A percentile compares a stretch with the other conserved stretches of the same genome.
phyloP scores from a whole-genome alignment of 1,140 invertebrate genomes.

The Pseudomyrmex dendroicus region DNA sequence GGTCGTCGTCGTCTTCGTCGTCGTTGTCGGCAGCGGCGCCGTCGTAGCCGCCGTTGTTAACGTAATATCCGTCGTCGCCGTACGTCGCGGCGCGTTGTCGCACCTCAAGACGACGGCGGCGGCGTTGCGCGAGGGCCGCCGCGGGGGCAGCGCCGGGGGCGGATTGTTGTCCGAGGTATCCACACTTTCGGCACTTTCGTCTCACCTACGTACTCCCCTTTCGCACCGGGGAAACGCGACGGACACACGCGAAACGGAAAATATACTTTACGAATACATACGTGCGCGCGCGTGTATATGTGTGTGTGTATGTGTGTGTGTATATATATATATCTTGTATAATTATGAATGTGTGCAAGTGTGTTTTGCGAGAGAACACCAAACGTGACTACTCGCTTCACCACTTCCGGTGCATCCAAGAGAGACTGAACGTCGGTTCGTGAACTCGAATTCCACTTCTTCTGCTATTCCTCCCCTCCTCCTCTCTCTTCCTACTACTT shows the following conservation, averaged over 20 bases:
- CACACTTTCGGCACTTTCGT: conserved; percentile 73
- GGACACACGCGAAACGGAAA: background rate
- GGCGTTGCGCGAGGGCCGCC: conserved; percentile 82
- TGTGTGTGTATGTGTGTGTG: background rate
- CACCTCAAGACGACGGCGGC: conserved; percentile 70
- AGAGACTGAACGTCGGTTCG: conserved; percentile 56
- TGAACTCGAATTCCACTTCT: conserved; percentile 52
- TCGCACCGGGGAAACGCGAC: background rate
- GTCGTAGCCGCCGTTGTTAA: conserved; percentile 8
- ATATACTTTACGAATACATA: conserved; percentile 21
- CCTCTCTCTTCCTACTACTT: conserved; percentile 19
- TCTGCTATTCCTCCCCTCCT: conserved; percentile 29
- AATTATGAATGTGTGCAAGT: background rate
- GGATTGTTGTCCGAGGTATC: conserved; percentile 83
- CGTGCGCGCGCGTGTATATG: too few relatives aligned
- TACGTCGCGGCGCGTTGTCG: conserved; percentile 57
- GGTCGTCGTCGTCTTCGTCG: conserved; percentile 54
- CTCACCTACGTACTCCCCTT: conserved; percentile 69
- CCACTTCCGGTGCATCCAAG: conserved; percentile 52
- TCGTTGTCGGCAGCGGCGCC: conserved; percentile 29
- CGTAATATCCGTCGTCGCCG: conserved; percentile 38
- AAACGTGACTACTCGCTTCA: conserved; percentile 10
- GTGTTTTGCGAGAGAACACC: conserved; percentile 1
- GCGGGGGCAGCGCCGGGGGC: conserved; percentile 85
- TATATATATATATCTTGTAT: background rate